phyloP scores from a whole-genome alignment of 2,113 vertebrate species.

The Hemiscyllium ocellatum region DNA sequence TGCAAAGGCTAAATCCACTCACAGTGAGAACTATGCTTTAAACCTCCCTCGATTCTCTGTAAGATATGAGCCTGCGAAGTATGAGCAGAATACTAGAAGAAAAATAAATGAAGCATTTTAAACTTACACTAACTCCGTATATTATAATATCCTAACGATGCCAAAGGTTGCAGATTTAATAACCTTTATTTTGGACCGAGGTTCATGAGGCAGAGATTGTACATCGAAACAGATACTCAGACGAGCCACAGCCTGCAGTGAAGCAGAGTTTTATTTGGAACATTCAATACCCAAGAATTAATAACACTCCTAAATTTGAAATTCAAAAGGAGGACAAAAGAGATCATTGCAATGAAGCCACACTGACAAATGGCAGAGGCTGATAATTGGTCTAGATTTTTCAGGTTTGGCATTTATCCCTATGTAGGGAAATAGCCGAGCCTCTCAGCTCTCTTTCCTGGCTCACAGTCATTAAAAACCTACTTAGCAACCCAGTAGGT shows the following conservation, averaged over 20 bases:
- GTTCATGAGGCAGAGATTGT: background rate
- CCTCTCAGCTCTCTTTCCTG: background rate
- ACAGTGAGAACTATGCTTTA: too few species aligned
- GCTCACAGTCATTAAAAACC: background rate
- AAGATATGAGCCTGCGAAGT: too few species aligned
- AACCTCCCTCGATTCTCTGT: too few species aligned
- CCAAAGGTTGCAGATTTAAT: background rate
- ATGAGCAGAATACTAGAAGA: too few species aligned
- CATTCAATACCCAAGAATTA: background rate
- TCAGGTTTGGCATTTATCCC: background rate
- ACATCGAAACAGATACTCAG: background rate
- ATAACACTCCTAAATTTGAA: background rate
- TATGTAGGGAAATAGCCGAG: background rate
- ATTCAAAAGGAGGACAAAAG: background rate
- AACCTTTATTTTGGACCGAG: background rate
- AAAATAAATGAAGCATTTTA: too few species aligned
- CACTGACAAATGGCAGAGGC: background rate
- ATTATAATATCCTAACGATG: background rate
- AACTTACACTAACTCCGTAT: background rate
- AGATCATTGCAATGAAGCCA: background rate
- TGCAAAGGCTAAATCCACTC: too few species aligned
- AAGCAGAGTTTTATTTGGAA: background rate
- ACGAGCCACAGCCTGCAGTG: background rate
- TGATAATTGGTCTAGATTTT: background rate
- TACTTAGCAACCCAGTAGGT: background rate